Evolutionary conservation across 2,113 vertebrate genomes (phyloP), one percentile per base, ranked within the genome.

Genomic region (Pipa parva): DNA sequence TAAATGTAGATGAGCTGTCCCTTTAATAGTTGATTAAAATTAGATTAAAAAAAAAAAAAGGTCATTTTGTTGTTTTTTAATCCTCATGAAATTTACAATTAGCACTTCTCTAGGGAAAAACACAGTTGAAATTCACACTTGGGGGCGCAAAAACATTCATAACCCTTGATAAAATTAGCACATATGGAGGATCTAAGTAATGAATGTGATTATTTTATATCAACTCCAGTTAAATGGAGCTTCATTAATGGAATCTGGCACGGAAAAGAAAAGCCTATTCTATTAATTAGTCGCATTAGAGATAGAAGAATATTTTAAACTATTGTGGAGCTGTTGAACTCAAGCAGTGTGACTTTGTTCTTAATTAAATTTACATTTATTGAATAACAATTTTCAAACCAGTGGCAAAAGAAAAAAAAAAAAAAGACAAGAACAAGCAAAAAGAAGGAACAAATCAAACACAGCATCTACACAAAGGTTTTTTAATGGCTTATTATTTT

Each of bases 211-310:
- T 59, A 55, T 72, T 66, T 49, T 75, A 62, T 79, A 76, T 56
- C 73, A 59, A 73, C 72, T 78, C 69, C 71, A 6, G 22, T 73
- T 78, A 79, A 78, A 77, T 75, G 71, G 73, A 58, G 65, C 73
- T 78, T 83, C 78, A 75, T 81, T 79, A 81, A 79, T 62, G 59
- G 72, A 72, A 77, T 75, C 73, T 57, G 68, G 62, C 71, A 80
- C 68, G 60, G 12, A 55, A 72, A 67, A 62, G 48, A 64, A 77
- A 79, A 73, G 58, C 31, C 25, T 64, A 63, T 71, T 42, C 70
- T 56, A 80, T 72, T 76, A 65, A 80, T 79, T 72, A 72, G 37
- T 28, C 26, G 29, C 63, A 76, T 37, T 75, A 70, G 72, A 71
- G 69, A 62, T 48, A 51, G 60, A 33, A 27, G 59, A 67, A 39